Evolutionary conservation across 2,113 vertebrate genomes (phyloP).

Genomic region (Glaucidium brasilianum): DNA sequence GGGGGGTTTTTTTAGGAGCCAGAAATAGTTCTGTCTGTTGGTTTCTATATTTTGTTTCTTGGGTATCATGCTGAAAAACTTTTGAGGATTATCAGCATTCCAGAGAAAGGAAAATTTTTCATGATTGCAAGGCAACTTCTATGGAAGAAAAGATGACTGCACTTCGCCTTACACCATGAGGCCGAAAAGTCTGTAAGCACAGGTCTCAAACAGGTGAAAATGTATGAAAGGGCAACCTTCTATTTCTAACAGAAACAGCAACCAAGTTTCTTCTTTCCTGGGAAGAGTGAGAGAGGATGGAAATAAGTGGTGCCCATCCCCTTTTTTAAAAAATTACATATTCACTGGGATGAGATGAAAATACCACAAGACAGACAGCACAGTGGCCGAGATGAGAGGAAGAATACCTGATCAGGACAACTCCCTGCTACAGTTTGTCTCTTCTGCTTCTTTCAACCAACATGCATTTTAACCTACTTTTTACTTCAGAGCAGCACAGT

Average conservation of each 20-base stretch:
- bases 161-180: not conserved
- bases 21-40: not conserved
- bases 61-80: not conserved
- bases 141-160: not conserved
- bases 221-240: not conserved
- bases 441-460: not conserved
- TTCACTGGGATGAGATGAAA: not conserved
- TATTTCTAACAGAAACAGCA: not conserved
- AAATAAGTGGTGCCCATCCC: not conserved
- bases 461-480: not conserved
- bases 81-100: not conserved
- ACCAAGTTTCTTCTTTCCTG: not conserved
- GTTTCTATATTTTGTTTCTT: not conserved
- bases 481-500: not conserved
- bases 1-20: not conserved
- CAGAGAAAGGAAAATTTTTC: not conserved
- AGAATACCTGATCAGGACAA: not conserved
- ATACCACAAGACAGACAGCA: not conserved
- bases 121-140: not conserved
- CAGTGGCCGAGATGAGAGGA: not conserved
- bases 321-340: not conserved
- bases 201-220: not conserved
- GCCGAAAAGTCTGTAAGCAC: not conserved
- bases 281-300: not conserved
- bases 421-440: not conserved